A percentile compares a stretch with the other conserved stretches of the same genome.
Conservation (phyloP, 1,140 invertebrate genomes). For the Drosophila tropicalis region DNA sequence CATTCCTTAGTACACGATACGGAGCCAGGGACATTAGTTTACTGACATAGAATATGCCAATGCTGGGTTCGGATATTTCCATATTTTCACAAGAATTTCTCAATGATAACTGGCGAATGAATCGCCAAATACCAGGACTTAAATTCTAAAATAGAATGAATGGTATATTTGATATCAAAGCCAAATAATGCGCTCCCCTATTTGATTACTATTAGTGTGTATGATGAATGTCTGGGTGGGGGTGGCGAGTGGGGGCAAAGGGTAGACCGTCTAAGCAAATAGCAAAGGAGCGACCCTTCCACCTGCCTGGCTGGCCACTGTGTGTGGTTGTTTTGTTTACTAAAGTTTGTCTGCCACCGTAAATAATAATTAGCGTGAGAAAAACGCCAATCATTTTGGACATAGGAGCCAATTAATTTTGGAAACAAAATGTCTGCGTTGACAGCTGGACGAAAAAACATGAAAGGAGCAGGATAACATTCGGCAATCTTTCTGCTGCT, state of each 20-base stretch:
- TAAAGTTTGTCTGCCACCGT: slow-evolving; percentile 53
- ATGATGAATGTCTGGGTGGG: not conserved
- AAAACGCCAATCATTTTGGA: slow-evolving; percentile 64
- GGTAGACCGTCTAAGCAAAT: slow-evolving; percentile 31
- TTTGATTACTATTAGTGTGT: slow-evolving; percentile 69
- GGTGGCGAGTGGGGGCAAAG: not conserved
- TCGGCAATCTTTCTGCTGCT: slow-evolving; percentile 1
- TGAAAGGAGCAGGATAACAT: slow-evolving; percentile 17
- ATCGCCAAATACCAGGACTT: slow-evolving; percentile 33
- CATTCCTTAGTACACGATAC: slow-evolving; percentile 60
- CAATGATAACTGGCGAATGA: slow-evolving; percentile 28
- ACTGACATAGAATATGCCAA: slow-evolving; percentile 83
- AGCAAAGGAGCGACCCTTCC: not conserved
- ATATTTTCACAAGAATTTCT: slow-evolving; percentile 43
- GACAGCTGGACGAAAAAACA: slow-evolving; percentile 36
- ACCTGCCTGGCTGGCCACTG: not conserved
- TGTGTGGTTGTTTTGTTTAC: slow-evolving; percentile 51
- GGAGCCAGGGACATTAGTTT: slow-evolving; percentile 84
- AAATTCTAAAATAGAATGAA: slow-evolving; percentile 46
- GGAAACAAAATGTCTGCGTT: slow-evolving; percentile 15
- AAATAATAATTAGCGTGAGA: slow-evolving; percentile 79
- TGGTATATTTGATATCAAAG: slow-evolving; percentile 58
- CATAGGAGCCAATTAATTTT: slow-evolving; percentile 65
- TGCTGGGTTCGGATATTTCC: slow-evolving; percentile 75
- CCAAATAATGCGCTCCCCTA: slow-evolving; percentile 70